Evolutionary conservation across 2,888 invertebrate genomes (phyloP).

Genomic region (Phlogophora meticulosa): DNA sequence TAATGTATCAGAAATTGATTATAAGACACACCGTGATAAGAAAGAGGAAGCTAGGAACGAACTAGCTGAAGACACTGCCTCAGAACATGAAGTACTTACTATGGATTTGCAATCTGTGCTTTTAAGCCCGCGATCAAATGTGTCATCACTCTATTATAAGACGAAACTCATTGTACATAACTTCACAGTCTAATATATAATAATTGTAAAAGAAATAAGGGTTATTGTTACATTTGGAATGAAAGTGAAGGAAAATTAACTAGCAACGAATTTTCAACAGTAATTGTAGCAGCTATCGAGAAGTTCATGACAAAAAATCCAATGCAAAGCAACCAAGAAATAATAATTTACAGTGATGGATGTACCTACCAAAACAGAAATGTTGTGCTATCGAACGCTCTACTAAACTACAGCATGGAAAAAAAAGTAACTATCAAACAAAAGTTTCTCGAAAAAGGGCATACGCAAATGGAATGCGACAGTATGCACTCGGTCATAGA

Average conservation of each 20-base stretch:
- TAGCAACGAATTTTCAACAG: conserved; percentile 35
- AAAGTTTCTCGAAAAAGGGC: background rate
- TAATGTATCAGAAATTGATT: conserved; percentile 5
- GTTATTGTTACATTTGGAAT: conserved; percentile 37
- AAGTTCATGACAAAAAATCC: conserved; percentile 7
- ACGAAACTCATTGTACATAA: conserved; percentile 26
- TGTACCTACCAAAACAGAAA: conserved; percentile 7
- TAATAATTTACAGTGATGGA: conserved; percentile 4
- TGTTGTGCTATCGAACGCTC: conserved; percentile 3
- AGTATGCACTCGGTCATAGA: conserved; percentile 6
- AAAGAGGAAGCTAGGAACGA: background rate
- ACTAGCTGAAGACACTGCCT: background rate
- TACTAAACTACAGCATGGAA: conserved; percentile 4
- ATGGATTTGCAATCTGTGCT: conserved; percentile 31
- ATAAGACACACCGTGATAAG: conserved; percentile 1
- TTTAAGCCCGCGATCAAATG: conserved; percentile 36
- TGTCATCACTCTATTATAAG: conserved; percentile 26
- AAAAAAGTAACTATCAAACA: background rate
- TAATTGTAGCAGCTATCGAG: conserved; percentile 12
- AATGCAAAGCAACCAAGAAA: conserved; percentile 11
- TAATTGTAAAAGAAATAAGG: conserved; percentile 28
- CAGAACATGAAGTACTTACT: conserved; percentile 14
- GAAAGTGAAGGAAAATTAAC: conserved; percentile 35
- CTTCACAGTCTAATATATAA: conserved; percentile 23
- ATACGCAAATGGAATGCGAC: background rate